These are phyloP conservation scores for Poecilia gillii DNA, from an alignment of 2,797 vertebrate species.

Conservation along the genomic window DNA sequence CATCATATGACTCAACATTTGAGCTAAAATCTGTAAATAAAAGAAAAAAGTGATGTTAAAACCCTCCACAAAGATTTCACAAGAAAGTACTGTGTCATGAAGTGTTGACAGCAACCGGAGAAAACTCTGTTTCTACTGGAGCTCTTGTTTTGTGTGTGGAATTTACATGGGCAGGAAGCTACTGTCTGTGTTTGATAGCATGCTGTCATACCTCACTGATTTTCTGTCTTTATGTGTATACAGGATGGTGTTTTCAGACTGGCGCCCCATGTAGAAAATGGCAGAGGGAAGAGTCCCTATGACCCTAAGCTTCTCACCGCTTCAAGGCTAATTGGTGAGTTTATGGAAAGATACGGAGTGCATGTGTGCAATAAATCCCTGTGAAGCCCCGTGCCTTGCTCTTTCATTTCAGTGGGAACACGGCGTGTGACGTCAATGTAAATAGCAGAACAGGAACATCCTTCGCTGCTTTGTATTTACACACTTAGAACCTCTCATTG, in stretches of 20 bases:
- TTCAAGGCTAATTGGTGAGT: slow-evolving; percentile 93
- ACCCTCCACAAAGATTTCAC: not conserved
- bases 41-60: not conserved
- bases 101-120: not conserved
- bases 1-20: not conserved
- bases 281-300: slow-evolving; percentile 96
- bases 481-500: slow-evolving; percentile 62
- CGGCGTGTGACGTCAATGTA: slow-evolving; percentile 35
- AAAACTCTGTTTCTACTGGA: slow-evolving; percentile 10
- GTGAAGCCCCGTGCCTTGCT: slow-evolving; percentile 37
- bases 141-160: not conserved
- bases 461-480: slow-evolving; percentile 54
- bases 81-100: not conserved
- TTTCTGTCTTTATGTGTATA: slow-evolving; percentile 25
- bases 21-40: not conserved
- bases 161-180: not conserved
- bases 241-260: slow-evolving; percentile 94
- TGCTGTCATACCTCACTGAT: not conserved
- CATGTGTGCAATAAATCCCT: slow-evolving; percentile 45
- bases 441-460: slow-evolving; percentile 59
- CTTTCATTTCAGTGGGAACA: slow-evolving; percentile 58
- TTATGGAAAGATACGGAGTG: slow-evolving; percentile 7
- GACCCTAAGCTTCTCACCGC: slow-evolving; percentile 95
- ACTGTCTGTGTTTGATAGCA: not conserved
- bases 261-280: slow-evolving; percentile 91